Base-by-base conservation (phyloP, 2,113 vertebrate species). In the Ageneiosus marmoratus region DNA sequence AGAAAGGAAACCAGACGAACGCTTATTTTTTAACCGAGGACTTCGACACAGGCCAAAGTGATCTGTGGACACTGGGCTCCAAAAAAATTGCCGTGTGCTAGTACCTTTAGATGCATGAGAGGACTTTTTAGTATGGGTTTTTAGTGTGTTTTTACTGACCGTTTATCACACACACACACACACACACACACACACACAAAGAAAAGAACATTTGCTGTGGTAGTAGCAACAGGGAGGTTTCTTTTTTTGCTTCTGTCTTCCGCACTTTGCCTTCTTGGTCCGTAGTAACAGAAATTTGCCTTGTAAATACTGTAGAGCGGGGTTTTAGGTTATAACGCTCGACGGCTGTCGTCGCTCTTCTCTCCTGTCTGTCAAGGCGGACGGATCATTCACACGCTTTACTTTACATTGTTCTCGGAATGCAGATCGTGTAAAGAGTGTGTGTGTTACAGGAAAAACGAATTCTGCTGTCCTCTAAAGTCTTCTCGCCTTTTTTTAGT, bases 251-350 rank as follows among this genome's bases (percentile, higher is more conserved):
- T 83, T 83, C 83, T 94, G 86, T 87, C 84, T 86, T 85, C 91
- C 93, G 94, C 94, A 92, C 92, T 89, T 93, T 87, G 94, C 93
- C 94, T 94, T 90, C 95, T 95, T 93, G 86, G 90, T 84, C 76
- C 44, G 44, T 78, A 93, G 95, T 95, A 92, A 92, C 94, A 93
- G 94, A 95, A 93, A 94, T 94, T 94, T 95, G 94, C 95, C 96
- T 96, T 96, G 95, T 96, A 95, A 95, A 96, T 94, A 94, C 94
- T 95, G 94, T 94, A 94, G 93, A 94, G 95, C 94, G 95, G 95
- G 95, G 94, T 96, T 95, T 76, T 76, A 76, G 73, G 13, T 55
- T 95, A 95, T 93, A 91, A 94, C 94, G 90, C 93, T 93, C 95
- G 94, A 95, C 93, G 95, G 93, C 95, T 92, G 83, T 51, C 95